A percentile compares a stretch with the other conserved stretches of the same genome.
These are phyloP conservation scores for Platycercus adscitus DNA, from an alignment of 2,113 vertebrate genomes.

Conservation along the genomic window DNA sequence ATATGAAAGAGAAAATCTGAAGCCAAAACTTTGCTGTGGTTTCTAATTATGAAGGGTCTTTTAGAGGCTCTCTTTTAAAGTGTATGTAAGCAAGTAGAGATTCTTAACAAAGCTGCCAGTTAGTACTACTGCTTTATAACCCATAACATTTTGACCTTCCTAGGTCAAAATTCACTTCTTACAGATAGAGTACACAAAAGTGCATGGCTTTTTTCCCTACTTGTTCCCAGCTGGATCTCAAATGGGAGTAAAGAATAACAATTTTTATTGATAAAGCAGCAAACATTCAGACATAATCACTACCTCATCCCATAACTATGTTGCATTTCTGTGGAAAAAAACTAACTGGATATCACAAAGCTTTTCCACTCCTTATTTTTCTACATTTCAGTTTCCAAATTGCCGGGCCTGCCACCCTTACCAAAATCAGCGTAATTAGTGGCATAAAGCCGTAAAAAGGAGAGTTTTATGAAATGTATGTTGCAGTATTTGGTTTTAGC, in stretches of 20 bases:
- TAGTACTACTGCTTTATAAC: background rate
- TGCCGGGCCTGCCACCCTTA: background rate
- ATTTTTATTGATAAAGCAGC: background rate
- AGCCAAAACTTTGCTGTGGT: background rate
- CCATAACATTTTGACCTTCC: background rate
- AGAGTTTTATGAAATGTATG: background rate
- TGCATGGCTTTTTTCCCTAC: rapidly evolving
- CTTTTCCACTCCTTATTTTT: slow-evolving; percentile 9
- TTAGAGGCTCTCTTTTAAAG: background rate
- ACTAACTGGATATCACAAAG: background rate
- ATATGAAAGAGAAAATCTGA: background rate
- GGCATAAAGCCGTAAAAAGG: background rate
- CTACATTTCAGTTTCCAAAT: slow-evolving; percentile 9
- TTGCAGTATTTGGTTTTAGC: background rate
- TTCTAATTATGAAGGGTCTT: background rate
- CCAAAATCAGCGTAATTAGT: background rate
- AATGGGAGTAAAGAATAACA: background rate
- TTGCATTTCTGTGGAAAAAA: slow-evolving; percentile 7
- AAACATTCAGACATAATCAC: background rate
- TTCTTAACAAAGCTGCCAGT: background rate
- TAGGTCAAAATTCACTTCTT: background rate
- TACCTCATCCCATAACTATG: background rate
- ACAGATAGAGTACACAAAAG: background rate
- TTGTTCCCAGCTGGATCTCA: background rate
- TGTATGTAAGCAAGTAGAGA: background rate